phyloP scores from a whole-genome alignment of 2,888 invertebrate genomes.

The Biston betularia region DNA sequence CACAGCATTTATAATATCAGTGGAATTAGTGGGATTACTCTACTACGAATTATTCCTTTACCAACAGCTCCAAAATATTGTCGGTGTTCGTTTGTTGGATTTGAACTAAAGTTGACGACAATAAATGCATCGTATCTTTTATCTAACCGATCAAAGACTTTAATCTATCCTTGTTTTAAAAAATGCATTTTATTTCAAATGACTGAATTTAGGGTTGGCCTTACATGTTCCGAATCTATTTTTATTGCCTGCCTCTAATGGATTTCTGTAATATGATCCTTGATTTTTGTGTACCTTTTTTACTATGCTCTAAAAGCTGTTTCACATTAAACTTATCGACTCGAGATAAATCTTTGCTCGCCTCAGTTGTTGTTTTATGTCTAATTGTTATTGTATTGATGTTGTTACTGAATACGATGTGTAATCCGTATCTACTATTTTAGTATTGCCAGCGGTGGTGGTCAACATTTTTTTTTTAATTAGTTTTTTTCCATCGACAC shows the following conservation, averaged over 20 bases:
- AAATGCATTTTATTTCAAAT: conserved; percentile 67
- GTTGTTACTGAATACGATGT: conserved; percentile 13
- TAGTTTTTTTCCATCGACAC: too few species aligned
- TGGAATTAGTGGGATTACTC: too few species aligned
- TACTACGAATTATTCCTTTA: too few species aligned
- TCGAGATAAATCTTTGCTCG: conserved; percentile 57
- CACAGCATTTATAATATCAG: too few species aligned
- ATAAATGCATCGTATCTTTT: conserved; percentile 33
- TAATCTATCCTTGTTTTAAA: conserved; percentile 49
- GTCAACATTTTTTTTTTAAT: too few species aligned
- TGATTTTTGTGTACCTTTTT: conserved; percentile 73
- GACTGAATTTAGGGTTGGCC: conserved; percentile 69
- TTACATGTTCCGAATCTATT: conserved; percentile 67
- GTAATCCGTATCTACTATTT: neutral
- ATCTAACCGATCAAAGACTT: conserved; percentile 52
- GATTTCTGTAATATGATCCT: conserved; percentile 84
- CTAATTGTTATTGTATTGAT: conserved; percentile 28
- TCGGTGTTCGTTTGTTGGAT: too few species aligned
- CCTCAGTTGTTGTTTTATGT: conserved; percentile 29
- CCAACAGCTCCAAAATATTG: too few species aligned
- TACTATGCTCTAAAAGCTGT: conserved; percentile 62
- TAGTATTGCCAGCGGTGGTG: too few species aligned
- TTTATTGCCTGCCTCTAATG: conserved; percentile 81
- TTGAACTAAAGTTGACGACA: neutral
- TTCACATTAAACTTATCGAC: conserved; percentile 49